Conservation (phyloP, 2,797 vertebrate genomes). For the Saxicola maurus region DNA sequence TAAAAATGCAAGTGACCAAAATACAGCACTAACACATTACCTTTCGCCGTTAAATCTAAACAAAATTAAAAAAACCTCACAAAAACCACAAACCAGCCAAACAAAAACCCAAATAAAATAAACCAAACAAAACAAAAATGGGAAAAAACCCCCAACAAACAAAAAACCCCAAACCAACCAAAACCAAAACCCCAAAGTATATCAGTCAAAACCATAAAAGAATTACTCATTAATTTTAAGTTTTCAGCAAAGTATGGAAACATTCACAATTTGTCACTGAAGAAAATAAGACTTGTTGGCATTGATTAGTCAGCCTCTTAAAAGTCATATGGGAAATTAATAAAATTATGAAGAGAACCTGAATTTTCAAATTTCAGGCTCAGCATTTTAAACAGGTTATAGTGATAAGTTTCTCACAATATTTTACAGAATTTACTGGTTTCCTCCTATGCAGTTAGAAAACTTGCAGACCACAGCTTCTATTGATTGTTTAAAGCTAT, state of each 20-base stretch:
- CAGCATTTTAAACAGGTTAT: neutral
- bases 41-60: neutral
- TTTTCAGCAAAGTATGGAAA: neutral
- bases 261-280: neutral
- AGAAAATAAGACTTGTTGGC: neutral
- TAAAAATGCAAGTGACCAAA: neutral
- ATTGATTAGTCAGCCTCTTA: neutral
- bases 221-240: neutral
- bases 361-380: neutral
- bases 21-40: neutral
- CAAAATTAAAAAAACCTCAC: neutral
- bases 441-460: neutral
- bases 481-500: neutral
- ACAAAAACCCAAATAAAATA: neutral
- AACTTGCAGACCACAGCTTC: neutral
- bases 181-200: accelerated
- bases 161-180: neutral
- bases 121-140: neutral
- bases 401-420: neutral
- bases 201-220: neutral
- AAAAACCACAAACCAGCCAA: neutral
- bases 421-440: neutral
- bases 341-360: neutral
- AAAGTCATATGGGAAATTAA: neutral
- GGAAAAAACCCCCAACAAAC: neutral